Evolutionary conservation across 2,113 vertebrate species (phyloP).

Genomic region (Typhlomys cinereus): DNA sequence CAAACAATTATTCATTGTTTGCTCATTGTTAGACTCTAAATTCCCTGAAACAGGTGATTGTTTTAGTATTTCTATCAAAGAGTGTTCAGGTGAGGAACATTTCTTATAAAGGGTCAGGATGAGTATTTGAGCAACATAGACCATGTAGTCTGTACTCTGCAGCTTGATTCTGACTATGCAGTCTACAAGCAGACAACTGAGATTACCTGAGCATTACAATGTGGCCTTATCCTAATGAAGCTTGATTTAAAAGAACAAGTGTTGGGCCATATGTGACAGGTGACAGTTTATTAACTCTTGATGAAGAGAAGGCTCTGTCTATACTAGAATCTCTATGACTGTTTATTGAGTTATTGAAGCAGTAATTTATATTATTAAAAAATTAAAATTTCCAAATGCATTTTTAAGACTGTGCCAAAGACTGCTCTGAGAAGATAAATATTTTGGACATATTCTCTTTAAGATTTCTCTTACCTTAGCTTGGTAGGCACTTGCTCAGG

Average conservation of each 20-base stretch:
- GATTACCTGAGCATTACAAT: neutral
- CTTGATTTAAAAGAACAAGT: neutral
- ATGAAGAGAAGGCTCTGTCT: neutral
- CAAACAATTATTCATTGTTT: neutral
- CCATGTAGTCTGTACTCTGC: neutral
- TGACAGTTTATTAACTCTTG: neutral
- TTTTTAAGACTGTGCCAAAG: neutral
- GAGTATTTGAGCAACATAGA: too few species aligned
- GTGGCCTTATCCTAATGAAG: neutral
- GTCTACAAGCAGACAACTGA: neutral
- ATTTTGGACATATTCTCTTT: neutral
- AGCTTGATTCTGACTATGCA: neutral
- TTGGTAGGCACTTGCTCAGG: neutral
- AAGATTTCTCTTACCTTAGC: neutral
- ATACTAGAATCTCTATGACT: neutral
- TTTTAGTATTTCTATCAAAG: neutral
- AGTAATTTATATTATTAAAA: neutral
- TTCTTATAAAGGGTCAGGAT: neutral
- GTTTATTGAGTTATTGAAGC: neutral
- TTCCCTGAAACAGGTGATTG: neutral
- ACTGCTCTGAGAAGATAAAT: neutral
- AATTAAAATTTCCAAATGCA: neutral
- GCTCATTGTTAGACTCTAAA: neutral
- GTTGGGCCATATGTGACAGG: neutral
- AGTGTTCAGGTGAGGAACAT: neutral